Evolutionary conservation across 2,888 invertebrate genomes (phyloP), one percentile per base, ranked within the genome.

Genomic region (Keiferia lycopersicella): DNA sequence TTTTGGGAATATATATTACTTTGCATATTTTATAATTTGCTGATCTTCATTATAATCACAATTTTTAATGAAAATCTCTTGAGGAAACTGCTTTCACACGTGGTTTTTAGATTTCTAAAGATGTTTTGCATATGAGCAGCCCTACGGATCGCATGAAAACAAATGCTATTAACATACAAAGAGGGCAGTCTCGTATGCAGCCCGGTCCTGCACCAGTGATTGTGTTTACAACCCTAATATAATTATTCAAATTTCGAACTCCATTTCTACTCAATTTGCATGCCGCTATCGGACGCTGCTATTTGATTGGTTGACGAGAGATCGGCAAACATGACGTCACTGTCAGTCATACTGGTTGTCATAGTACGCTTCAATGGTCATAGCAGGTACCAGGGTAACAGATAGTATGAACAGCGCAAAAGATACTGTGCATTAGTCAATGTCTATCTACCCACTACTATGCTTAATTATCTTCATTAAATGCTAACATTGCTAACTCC

Each of bases 121-220:
- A 2, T 3, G 14, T 41, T 41, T 11, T 51, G 12, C 10, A 4
- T 14, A 53, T 14, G 8, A n/a, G n/a, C 76, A 81, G 61, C 81
- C 84, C 82, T 83, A 76, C 38, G 41, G 38, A 66, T 68, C 68
- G 69, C 75, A 71, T 73, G 73, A 74, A 79, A 80, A 82, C 79
- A 81, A 75, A 76, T 69, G 68, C 68, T 73, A 84, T 84, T 85
- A 82, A 74, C 84, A 85, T 83, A 85, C 84, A 85, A 85, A 85
- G 84, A 78, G 81, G 72, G 72, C 72, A 69, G 67, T 70, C 68
- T 64, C 65, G 68, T 74, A 72, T 77, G 73, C 75, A 74, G 71
- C 66, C 64, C 66, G 66, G 66, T 60, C 68, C 69, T 68, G 70
- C 73, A 70, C 68, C 77, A 78, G 73, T 78, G 74, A 75, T 75